phyloP scores from a whole-genome alignment of 2,888 invertebrate species.

The Chironomus riparius region DNA sequence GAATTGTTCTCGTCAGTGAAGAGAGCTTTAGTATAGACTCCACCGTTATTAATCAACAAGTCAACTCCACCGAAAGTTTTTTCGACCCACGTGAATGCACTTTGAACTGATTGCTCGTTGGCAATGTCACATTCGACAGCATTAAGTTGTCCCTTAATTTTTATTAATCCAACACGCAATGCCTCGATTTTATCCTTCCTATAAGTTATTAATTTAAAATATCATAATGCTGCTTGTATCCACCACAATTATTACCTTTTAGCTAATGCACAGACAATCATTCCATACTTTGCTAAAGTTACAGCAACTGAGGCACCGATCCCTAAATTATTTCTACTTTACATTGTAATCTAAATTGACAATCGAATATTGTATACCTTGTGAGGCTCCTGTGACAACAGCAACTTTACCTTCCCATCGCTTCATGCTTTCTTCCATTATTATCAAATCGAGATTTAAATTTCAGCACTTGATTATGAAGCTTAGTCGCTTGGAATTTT shows the following conservation, averaged over 20 bases:
- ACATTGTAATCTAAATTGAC: too few relatives aligned
- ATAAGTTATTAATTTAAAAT: not conserved
- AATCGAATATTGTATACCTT: not conserved
- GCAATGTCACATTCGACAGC: constrained; percentile 35
- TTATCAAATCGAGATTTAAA: not conserved
- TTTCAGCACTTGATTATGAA: too few relatives aligned
- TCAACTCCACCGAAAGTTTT: constrained; percentile 34
- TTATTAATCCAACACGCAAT: constrained; percentile 32
- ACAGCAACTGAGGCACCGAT: not conserved
- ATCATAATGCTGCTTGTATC: too few relatives aligned
- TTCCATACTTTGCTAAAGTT: not conserved
- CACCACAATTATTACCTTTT: not conserved
- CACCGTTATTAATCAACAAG: constrained; percentile 32
- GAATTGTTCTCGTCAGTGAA: constrained; percentile 34
- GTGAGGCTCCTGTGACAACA: constrained; percentile 11
- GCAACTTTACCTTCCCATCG: constrained; percentile 13
- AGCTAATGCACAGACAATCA: constrained; percentile 7
- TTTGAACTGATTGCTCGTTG: constrained; percentile 32
- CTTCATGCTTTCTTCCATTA: constrained; percentile 15
- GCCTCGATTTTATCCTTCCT: constrained; percentile 29
- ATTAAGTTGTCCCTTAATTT: constrained; percentile 33
- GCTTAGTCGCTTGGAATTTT: too few relatives aligned
- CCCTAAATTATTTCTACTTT: too few relatives aligned
- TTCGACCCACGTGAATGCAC: constrained; percentile 33
- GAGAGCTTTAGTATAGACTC: constrained; percentile 31